Base-by-base conservation (phyloP, 1,140 invertebrate genomes). In the Drosophila serrata region DNA sequence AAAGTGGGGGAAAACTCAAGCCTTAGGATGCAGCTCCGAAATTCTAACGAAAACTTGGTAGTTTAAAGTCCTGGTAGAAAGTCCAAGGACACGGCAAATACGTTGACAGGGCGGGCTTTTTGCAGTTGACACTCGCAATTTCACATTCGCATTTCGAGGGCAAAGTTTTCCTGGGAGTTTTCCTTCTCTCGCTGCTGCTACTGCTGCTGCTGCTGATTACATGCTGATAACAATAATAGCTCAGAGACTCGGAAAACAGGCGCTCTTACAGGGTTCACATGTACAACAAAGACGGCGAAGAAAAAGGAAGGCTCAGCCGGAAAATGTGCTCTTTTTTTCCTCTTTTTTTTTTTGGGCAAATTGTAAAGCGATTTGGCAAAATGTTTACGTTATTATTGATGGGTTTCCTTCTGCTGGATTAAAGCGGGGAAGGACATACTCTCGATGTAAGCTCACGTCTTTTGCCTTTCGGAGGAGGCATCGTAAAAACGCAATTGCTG, bases 401-500 rank as follows among this genome's bases (percentile, higher is more conserved):
- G 79, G 79, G 29, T 40, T 31, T 43, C 4, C 17, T 35, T 35
- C 22, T 17, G 19, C n/a, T 39, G 61, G 61, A 68, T 67, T 67
- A 45, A 27, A n/a, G 65, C 1, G n/a, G 60, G 17, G 17, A 5
- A 31, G 24, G 8, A 24, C 31, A 17, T 13, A 24, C 51, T 35
- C 9, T 43, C 33, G 27, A 22, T 42, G 56, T 76, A 67, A 63
- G 57, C 78, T 43, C 80, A 75, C 75, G 82, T 67, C 75, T 72
- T 51, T 51, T 68, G 58, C 64, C 67, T 42, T 37, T 63, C 42
- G 43, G 39, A 72, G 51, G 60, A 39, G 73, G 72, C 70, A 73
- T 88, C 81, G 85, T 82, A 87, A 87, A 87, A 88, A 87, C 70
- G 64, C 82, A 87, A 87, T 88, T 82, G 75, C 80, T 82, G 68